Base-by-base conservation (phyloP, 2,888 invertebrate species). In the Dicycla oo region DNA sequence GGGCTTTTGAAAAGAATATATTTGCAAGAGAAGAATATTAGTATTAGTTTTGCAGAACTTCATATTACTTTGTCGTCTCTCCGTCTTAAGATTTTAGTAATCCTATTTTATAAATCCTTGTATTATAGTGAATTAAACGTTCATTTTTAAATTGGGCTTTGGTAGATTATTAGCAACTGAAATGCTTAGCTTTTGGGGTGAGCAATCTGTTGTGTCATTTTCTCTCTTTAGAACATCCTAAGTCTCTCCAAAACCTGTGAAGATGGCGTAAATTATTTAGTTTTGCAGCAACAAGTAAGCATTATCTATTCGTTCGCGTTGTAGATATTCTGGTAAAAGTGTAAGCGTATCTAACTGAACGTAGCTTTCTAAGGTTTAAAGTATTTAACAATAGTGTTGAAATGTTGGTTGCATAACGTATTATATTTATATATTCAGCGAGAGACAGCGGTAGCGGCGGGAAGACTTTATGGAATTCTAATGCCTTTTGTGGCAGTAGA, bases 381-480 rank as follows among this genome's bases (percentile, higher is more conserved):
- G 54, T 75, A 81, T 74, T 74, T 67, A 75, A 74, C 81, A 83
- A 73, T 81, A 62, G 77, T 76, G 57, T 84, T 73, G 72, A 73
- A 75, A 80, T 79, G 64, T 68, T 40, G 54, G 83, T 91, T 91
- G 89, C 88, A 85, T 85, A 90, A 83, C 80, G 76, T 83, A 74
- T 82, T 85, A 87, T 58, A 84, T 86, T 92, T 91, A 88, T 88
- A 87, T 89, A 91, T 91, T 91, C 91, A 89, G 86, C 77, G 79
- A 86, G 76, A 85, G 85, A 88, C 88, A 86, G 89, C 84, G 88
- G 86, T 80, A 81, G n/a, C 84, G 83, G 81, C 86, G 83, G 83
- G 80, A 88, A 73, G 87, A 87, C 83, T 89, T 89, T 90, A 91
- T 89, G 90, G 92, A 94, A 93, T 94, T 91, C 89, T 90, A 93